Evolutionary conservation across 1,140 invertebrate genomes (phyloP).

Genomic region (Musca domestica): DNA sequence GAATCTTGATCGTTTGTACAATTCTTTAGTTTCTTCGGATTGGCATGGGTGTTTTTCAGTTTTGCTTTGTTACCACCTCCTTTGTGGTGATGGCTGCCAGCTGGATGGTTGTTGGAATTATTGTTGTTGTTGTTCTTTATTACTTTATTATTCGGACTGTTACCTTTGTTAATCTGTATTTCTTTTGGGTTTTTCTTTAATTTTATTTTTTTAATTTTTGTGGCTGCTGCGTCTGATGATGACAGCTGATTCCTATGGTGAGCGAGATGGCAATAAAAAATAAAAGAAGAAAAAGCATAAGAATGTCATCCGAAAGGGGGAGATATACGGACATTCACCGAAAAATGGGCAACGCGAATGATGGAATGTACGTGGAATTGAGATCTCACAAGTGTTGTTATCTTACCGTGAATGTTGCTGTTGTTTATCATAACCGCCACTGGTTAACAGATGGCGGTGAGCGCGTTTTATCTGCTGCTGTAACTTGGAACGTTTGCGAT

Average conservation of each 20-base stretch:
- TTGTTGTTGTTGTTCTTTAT: constrained; percentile 24
- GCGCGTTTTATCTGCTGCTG: constrained; percentile 48
- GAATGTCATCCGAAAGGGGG: too few species aligned
- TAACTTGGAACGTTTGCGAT: constrained; percentile 23
- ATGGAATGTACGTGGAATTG: too few species aligned
- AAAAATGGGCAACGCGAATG: too few species aligned
- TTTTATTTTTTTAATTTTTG: constrained; percentile 1
- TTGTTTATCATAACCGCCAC: constrained; percentile 39
- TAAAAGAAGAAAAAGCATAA: too few species aligned
- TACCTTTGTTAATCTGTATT: neutral
- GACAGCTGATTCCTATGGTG: neutral
- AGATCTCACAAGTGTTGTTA: neutral
- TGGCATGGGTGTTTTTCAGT: neutral
- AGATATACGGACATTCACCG: too few species aligned
- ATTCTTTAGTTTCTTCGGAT: neutral
- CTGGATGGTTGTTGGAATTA: constrained; percentile 12
- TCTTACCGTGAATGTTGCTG: constrained; percentile 12
- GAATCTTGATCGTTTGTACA: constrained; percentile 26
- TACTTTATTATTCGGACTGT: neutral
- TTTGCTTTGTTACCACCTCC: constrained; percentile 24
- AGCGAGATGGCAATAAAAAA: too few species aligned
- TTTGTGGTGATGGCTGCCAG: constrained; percentile 6
- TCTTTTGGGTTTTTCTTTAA: constrained; percentile 12
- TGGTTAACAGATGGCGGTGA: constrained; percentile 48
- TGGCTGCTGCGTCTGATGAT: neutral